phyloP scores from a whole-genome alignment of 2,797 vertebrate genomes.

The Bovichtus diacanthus region DNA sequence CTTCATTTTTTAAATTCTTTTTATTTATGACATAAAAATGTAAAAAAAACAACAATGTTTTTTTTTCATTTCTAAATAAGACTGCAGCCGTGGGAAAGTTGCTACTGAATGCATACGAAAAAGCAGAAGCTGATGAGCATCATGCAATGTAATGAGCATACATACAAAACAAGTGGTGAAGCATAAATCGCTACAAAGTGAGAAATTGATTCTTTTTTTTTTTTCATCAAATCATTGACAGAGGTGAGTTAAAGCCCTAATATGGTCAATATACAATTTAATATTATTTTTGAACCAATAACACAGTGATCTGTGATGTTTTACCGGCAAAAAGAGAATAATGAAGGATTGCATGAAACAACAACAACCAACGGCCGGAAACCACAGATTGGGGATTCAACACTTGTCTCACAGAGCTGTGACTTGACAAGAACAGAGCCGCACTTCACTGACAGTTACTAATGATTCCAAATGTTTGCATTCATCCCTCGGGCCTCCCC shows the following conservation, averaged over 20 bases:
- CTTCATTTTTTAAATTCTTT: constrained; percentile 26
- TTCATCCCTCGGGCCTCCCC: constrained; percentile 23
- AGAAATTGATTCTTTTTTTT: constrained; percentile 6
- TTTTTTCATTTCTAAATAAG: background rate
- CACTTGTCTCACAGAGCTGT: constrained; percentile 46
- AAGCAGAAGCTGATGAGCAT: constrained; percentile 65
- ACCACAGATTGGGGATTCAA: constrained; percentile 37
- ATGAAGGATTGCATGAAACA: constrained; percentile 20
- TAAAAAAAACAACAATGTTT: constrained; percentile 35
- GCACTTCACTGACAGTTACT: constrained; percentile 47
- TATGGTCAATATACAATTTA: background rate
- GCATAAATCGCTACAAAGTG: constrained; percentile 37
- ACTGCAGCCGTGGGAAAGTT: constrained; percentile 21
- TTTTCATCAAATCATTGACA: background rate
- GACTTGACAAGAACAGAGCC: constrained; percentile 62
- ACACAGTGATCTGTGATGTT: background rate
- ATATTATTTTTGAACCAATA: background rate
- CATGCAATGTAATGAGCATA: constrained; percentile 69
- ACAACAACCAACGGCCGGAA: constrained; percentile 30
- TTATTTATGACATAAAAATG: constrained; percentile 39
- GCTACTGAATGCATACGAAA: constrained; percentile 49
- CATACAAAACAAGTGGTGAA: constrained; percentile 47
- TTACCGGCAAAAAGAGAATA: constrained; percentile 34
- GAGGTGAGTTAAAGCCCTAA: background rate
- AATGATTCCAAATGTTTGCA: constrained; percentile 29